A percentile compares a stretch with the other conserved stretches of the same genome.
Conservation (phyloP, 2,888 invertebrate species). For the Apamea crenata region DNA sequence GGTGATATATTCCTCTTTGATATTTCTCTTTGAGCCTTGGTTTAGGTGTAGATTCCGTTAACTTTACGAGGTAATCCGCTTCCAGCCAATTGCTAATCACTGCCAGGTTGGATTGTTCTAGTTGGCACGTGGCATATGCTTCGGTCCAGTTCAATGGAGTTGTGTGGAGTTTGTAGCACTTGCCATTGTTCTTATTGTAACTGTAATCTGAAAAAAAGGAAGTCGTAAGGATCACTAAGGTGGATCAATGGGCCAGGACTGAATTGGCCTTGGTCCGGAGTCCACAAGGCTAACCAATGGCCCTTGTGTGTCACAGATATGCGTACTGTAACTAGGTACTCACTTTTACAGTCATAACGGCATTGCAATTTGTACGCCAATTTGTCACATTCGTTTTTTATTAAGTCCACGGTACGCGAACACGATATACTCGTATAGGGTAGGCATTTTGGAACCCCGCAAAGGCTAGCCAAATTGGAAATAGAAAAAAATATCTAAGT, state of each 20-base stretch:
- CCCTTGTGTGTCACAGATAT: neutral
- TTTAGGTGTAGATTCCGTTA: conserved; percentile 30
- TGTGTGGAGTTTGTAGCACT: conserved; percentile 82
- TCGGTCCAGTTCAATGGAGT: conserved; percentile 78
- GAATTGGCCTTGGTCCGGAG: neutral
- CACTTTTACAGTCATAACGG: neutral
- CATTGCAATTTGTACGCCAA: neutral
- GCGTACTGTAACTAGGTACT: too few species aligned
- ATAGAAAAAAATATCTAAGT: neutral
- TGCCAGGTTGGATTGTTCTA: conserved; percentile 70
- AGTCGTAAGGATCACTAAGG: neutral
- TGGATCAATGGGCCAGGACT: neutral
- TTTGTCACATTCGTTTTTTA: neutral
- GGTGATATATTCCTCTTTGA: conserved; percentile 56
- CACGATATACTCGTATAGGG: too few species aligned
- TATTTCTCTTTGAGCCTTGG: conserved; percentile 23
- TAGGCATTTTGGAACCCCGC: too few species aligned
- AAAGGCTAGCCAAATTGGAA: neutral
- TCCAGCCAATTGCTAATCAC: conserved; percentile 72
- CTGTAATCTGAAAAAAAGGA: conserved; percentile 73
- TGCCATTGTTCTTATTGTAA: conserved; percentile 69
- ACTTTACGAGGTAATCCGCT: conserved; percentile 35
- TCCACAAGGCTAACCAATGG: neutral
- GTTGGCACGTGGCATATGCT: conserved; percentile 75
- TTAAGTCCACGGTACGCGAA: neutral